These are phyloP conservation scores for Callithrix jacchus DNA, from an alignment of 2,113 vertebrate genomes.

Conservation along the genomic window DNA sequence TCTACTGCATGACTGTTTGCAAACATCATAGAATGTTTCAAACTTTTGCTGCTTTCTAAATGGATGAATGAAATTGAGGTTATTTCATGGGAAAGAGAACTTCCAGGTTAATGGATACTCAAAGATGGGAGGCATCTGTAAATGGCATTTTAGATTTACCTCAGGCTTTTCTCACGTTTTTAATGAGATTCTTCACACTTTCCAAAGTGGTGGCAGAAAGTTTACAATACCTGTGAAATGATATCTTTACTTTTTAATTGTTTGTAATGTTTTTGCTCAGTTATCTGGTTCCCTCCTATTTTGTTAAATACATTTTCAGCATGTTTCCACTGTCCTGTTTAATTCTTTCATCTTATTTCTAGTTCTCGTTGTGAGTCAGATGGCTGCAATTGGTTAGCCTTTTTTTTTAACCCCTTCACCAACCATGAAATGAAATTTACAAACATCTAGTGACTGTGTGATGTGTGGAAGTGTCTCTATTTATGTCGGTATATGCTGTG, in stretches of 20 bases:
- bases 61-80: not conserved
- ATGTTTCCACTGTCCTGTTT: too few relatives aligned
- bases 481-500: constrained; percentile 1
- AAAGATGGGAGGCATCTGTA: not conserved
- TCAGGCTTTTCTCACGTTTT: constrained; percentile 19
- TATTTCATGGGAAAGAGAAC: not conserved
- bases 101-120: not conserved
- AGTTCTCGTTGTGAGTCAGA: not conserved
- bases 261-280: not conserved
- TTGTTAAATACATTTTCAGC: constrained; percentile 5
- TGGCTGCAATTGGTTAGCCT: constrained; percentile 13
- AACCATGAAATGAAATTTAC: constrained; percentile 54
- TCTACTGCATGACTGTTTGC: not conserved
- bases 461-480: constrained; percentile 50
- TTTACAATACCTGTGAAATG: not conserved
- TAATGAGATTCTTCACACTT: not conserved
- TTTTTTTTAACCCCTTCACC: not conserved
- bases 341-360: not conserved
- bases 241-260: constrained; percentile 52
- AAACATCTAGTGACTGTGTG: constrained; percentile 45
- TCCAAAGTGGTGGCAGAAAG: not conserved
- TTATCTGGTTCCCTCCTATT: not conserved
- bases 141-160: not conserved
- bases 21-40: not conserved
- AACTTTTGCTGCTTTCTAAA: not conserved